These are phyloP conservation scores for Drosophila diplacantha DNA, from an alignment of 2,888 invertebrate genomes.

Conservation along the genomic window DNA sequence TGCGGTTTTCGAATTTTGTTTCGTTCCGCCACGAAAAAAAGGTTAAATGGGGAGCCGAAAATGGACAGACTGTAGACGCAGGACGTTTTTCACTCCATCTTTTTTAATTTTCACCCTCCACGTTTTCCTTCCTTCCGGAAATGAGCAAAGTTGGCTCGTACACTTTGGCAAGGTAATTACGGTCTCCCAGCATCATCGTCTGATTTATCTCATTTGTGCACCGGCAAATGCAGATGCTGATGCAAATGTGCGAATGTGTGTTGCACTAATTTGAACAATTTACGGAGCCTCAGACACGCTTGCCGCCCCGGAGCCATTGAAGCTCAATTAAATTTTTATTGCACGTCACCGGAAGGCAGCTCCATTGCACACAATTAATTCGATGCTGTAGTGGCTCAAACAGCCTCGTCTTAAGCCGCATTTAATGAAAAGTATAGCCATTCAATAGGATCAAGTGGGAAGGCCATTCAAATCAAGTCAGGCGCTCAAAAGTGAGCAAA, in stretches of 20 bases:
- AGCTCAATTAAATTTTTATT: constrained; percentile 28
- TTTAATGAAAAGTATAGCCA: constrained; percentile 24
- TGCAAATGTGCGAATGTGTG: constrained; percentile 23
- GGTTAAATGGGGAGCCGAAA: background rate
- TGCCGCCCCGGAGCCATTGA: constrained; percentile 19
- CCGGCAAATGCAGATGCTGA: constrained; percentile 14
- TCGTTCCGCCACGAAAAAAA: constrained; percentile 16
- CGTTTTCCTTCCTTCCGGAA: constrained; percentile 40
- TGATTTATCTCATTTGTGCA: constrained; percentile 36
- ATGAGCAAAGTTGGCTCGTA: constrained; percentile 43
- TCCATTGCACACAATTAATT: constrained; percentile 34
- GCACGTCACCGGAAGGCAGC: constrained; percentile 13
- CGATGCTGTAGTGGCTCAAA: constrained; percentile 4
- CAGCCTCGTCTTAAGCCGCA: background rate
- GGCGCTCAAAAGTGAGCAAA: constrained; percentile 4
- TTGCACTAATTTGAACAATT: constrained; percentile 25
- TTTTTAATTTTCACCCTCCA: constrained; percentile 54
- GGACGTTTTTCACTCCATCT: constrained; percentile 39
- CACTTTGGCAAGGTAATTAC: constrained; percentile 55
- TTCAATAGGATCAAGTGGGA: constrained; percentile 11
- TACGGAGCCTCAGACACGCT: constrained; percentile 1
- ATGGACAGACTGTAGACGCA: constrained; percentile 34
- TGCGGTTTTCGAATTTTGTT: constrained; percentile 38
- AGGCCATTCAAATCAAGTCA: constrained; percentile 22
- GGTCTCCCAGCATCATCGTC: constrained; percentile 9